These are phyloP conservation scores for Falco concolor DNA, from an alignment of 2,797 vertebrate species.

Conservation along the genomic window DNA sequence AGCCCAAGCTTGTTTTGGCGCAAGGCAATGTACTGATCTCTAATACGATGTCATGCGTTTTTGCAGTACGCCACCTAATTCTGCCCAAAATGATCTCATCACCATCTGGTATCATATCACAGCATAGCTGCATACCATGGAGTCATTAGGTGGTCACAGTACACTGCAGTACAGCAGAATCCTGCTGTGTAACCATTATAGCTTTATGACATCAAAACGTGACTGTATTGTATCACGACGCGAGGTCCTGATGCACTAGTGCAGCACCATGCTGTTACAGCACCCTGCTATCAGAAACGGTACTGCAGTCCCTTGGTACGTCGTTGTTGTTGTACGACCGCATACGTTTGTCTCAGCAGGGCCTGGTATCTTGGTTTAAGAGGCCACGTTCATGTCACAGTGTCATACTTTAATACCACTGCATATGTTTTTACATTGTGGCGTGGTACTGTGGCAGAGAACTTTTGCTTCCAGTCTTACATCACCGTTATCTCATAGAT, in stretches of 20 bases:
- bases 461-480: neutral
- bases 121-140: neutral
- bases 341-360: fast-evolving
- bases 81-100: neutral
- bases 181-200: fast-evolving
- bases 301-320: neutral
- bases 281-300: neutral
- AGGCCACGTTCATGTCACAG: neutral
- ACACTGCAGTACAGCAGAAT: neutral
- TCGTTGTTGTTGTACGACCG: fast-evolving
- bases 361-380: neutral
- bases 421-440: fast-evolving
- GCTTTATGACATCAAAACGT: neutral
- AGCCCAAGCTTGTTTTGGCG: neutral
- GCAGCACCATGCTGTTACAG: fast-evolving
- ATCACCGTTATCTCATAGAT: neutral
- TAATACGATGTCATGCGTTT: neutral
- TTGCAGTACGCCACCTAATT: neutral
- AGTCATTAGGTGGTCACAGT: neutral
- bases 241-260: neutral
- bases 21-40: neutral
- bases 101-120: neutral
- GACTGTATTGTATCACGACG: fast-evolving
- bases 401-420: fast-evolving
- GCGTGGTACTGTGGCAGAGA: fast-evolving